Percentiles rank a stretch among this genome's conserved stretches.
Evolutionary conservation across 30 jellyfish, hydroid and myxozoan genomes (phyloP).

Genomic region (Pelagia noctiluca): DNA sequence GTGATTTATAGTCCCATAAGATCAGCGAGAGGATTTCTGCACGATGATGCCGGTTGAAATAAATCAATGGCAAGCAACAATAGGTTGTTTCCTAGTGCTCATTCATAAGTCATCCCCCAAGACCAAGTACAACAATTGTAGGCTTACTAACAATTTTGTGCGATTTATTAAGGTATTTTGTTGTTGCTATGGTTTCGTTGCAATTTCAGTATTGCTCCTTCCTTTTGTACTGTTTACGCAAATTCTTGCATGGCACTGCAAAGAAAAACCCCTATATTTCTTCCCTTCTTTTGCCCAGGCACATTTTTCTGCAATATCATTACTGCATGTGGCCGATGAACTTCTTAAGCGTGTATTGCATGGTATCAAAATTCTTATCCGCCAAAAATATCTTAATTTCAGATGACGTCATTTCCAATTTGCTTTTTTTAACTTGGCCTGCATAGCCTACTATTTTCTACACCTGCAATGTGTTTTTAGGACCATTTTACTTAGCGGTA

Average conservation of each 20-base stretch:
- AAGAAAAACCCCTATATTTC: neutral
- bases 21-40: constrained; percentile 29
- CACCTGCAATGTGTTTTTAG: constrained; percentile 21
- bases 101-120: constrained; percentile 12
- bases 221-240: constrained; percentile 1
- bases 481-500: constrained; percentile 10
- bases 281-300: neutral
- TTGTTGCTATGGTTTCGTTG: constrained; percentile 3
- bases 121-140: neutral
- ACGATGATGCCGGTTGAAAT: constrained; percentile 29
- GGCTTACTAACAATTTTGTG: neutral
- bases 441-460: neutral
- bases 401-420: neutral
- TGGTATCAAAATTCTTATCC: neutral
- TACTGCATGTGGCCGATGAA: constrained; percentile 1
- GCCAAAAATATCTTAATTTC: constrained; percentile 10
- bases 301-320: neutral
- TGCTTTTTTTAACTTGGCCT: neutral
- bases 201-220: neutral
- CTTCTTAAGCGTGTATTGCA: neutral
- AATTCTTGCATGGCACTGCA: neutral
- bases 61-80: constrained; percentile 51
- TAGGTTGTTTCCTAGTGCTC: constrained; percentile 40
- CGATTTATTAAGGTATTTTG: constrained; percentile 11
- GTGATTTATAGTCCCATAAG: neutral